Conservation (phyloP, 1,140 invertebrate genomes). For the Harpegnathos saltator region DNA sequence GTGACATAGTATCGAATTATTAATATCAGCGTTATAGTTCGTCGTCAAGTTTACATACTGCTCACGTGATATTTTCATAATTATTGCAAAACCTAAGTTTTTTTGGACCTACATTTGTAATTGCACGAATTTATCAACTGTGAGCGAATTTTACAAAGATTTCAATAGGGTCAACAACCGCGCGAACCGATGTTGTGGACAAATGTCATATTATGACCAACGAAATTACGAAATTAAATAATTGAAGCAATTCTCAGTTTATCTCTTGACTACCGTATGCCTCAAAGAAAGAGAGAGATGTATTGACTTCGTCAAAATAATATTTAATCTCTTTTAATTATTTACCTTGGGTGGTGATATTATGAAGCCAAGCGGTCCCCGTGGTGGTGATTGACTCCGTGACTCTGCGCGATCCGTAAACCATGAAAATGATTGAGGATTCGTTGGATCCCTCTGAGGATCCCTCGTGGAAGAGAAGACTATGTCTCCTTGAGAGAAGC, state of each 20-base stretch:
- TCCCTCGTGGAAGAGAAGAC: background rate
- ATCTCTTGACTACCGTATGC: background rate
- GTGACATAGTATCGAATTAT: background rate
- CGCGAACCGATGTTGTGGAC: background rate
- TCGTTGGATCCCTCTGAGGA: background rate
- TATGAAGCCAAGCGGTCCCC: conserved; percentile 71
- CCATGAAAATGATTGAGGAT: conserved; percentile 64
- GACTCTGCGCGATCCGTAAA: conserved; percentile 67
- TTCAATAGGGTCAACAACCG: too few species aligned
- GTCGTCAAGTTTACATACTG: background rate
- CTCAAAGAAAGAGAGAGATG: too few species aligned
- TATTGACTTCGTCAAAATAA: too few species aligned
- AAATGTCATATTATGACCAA: background rate
- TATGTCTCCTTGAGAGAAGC: conserved; percentile 4
- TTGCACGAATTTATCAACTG: too few species aligned
- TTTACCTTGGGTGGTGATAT: conserved; percentile 73
- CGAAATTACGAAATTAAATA: background rate
- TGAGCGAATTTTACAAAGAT: background rate
- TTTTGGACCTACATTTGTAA: too few species aligned
- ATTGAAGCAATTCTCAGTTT: too few species aligned
- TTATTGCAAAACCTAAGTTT: too few species aligned
- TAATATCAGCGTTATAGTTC: background rate
- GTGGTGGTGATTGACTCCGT: conserved; percentile 66
- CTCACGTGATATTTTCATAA: background rate
- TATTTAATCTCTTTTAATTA: background rate